Evolutionary conservation across 2,888 invertebrate genomes (phyloP).

Genomic region (Sclerodermus sp.): DNA sequence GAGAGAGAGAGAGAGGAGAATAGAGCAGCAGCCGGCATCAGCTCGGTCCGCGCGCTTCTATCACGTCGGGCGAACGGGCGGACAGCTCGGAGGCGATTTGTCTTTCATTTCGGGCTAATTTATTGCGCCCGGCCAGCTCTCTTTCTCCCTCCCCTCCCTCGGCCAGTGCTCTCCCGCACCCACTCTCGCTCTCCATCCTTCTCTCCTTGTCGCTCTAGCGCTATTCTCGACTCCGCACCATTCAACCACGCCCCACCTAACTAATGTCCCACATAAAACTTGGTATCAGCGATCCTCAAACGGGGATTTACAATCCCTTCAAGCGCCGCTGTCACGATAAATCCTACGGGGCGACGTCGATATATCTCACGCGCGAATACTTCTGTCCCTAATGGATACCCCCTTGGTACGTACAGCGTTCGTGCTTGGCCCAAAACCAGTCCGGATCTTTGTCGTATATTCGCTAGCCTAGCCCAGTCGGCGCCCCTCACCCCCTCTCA

Average conservation of each 20-base stretch:
- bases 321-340: constrained; percentile 56
- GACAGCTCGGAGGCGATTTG: constrained; percentile 57
- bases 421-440: background rate
- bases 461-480: constrained; percentile 16
- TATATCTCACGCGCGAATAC: constrained; percentile 56
- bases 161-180: constrained; percentile 8
- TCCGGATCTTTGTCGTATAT: constrained; percentile 14
- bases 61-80: constrained; percentile 57
- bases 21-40: constrained; percentile 40
- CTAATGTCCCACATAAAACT: constrained; percentile 59
- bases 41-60: constrained; percentile 53
- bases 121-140: constrained; percentile 51
- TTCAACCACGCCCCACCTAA: constrained; percentile 57
- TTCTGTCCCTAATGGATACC: constrained; percentile 57
- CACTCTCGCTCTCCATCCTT: constrained; percentile 12
- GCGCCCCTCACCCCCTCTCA: constrained; percentile 8
- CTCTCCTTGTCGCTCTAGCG: constrained; percentile 34
- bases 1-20: constrained; percentile 25
- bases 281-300: constrained; percentile 59
- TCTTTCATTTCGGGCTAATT: constrained; percentile 59
- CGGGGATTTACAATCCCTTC: constrained; percentile 59
- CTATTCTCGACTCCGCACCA: constrained; percentile 47
- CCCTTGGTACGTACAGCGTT: constrained; percentile 31
- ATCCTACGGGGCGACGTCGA: constrained; percentile 54
- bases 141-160: constrained; percentile 36